phyloP scores from a whole-genome alignment of 2,797 vertebrate genomes.

The Tenualosa ilisha region DNA sequence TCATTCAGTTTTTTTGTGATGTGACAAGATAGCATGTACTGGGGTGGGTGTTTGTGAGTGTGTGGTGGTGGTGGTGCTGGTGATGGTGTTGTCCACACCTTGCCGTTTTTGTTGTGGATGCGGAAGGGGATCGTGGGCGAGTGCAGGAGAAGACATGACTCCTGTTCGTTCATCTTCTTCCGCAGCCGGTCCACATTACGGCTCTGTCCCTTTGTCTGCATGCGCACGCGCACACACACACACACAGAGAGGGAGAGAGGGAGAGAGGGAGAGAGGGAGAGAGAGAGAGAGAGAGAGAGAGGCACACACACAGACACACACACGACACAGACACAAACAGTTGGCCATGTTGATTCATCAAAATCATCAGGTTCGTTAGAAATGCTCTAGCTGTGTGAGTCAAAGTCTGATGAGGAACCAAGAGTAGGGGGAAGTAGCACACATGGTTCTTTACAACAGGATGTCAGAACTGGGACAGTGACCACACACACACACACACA shows the following conservation, averaged over 20 bases:
- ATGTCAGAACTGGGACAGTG: neutral
- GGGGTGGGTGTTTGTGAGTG: neutral
- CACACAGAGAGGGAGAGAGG: neutral
- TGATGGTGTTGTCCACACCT: constrained; percentile 73
- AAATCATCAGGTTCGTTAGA: neutral
- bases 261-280: neutral
- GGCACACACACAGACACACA: neutral
- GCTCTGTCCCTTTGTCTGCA: constrained; percentile 85
- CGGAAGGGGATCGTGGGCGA: constrained; percentile 96
- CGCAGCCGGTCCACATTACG: constrained; percentile 90
- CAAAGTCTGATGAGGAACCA: neutral
- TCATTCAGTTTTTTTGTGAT: neutral
- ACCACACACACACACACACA: neutral
- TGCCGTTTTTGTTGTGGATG: constrained; percentile 94
- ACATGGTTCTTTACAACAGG: neutral
- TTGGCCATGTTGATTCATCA: neutral
- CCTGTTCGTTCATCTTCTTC: constrained; percentile 99
- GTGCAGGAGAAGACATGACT: constrained; percentile 92
- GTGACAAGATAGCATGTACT: neutral
- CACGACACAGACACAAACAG: neutral
- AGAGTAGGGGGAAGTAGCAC: neutral
- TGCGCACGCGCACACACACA: constrained; percentile 59
- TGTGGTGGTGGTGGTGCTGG: neutral
- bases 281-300: neutral
- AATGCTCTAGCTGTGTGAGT: neutral